Evolutionary conservation across 2,888 invertebrate genomes (phyloP).

Genomic region (Sepioteuthis lessoniana): DNA sequence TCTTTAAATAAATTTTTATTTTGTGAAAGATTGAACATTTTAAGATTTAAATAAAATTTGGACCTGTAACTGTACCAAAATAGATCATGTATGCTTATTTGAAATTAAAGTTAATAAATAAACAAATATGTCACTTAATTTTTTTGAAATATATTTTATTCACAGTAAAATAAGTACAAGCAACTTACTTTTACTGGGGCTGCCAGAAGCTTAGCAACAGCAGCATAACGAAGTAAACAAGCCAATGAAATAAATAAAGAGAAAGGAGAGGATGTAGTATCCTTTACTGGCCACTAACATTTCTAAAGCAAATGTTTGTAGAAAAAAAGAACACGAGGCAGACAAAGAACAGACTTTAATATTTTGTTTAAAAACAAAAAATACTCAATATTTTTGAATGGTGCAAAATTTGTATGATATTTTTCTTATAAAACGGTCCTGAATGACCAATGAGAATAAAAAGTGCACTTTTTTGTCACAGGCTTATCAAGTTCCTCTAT

Average conservation of each 20-base stretch:
- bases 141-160: too few relatives aligned
- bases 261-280: background rate
- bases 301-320: background rate
- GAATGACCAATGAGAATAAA: background rate
- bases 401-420: background rate
- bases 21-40: too few relatives aligned
- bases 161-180: background rate
- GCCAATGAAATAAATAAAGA: background rate
- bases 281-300: background rate
- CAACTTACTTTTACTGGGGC: conserved; percentile 10
- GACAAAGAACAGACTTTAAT: background rate
- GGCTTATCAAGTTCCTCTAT: background rate
- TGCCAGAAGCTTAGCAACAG: background rate
- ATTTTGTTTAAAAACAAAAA: background rate
- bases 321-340: too few relatives aligned
- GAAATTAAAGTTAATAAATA: too few relatives aligned
- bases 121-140: too few relatives aligned
- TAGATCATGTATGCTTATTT: too few relatives aligned
- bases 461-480: background rate
- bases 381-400: background rate
- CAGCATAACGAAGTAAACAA: background rate
- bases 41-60: too few relatives aligned
- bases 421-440: background rate
- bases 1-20: too few relatives aligned
- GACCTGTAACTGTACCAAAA: too few relatives aligned